phyloP scores from a whole-genome alignment of 2,888 invertebrate species.

The Furcula furcula region DNA sequence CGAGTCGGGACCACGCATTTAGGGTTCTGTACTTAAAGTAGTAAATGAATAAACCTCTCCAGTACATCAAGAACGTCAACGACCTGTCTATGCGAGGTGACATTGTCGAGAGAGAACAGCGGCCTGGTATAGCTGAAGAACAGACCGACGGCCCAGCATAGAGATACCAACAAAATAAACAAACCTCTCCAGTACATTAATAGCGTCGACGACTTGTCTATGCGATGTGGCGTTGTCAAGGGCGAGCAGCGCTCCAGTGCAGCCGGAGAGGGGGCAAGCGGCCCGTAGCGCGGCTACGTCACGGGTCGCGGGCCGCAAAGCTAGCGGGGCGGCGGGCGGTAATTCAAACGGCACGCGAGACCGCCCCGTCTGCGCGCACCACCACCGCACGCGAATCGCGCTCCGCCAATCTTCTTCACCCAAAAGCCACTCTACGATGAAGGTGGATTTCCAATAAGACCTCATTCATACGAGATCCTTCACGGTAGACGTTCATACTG shows the following conservation, averaged over 20 bases:
- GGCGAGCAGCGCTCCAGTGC: conserved; percentile 75
- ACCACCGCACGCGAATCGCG: conserved; percentile 62
- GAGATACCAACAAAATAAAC: conserved; percentile 2
- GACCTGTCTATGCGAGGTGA: too few species aligned
- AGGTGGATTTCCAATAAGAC: too few species aligned
- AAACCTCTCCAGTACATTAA: conserved; percentile 82
- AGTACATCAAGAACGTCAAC: too few species aligned
- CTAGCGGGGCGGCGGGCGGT: conserved; percentile 45
- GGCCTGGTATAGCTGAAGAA: too few species aligned
- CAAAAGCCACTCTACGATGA: conserved; percentile 65
- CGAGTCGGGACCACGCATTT: too few species aligned
- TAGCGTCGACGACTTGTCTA: conserved; percentile 75
- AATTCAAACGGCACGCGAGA: conserved; percentile 35
- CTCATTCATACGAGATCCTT: too few species aligned
- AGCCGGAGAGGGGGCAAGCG: conserved; percentile 76
- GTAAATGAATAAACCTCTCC: too few species aligned
- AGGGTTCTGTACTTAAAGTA: too few species aligned
- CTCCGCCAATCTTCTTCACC: conserved; percentile 58
- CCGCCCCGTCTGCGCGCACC: conserved; percentile 48
- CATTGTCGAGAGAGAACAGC: too few species aligned
- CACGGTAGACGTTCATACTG: too few species aligned
- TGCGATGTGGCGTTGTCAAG: conserved; percentile 85
- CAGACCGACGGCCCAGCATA: too few species aligned
- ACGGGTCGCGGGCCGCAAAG: conserved; percentile 42
- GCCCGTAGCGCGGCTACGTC: conserved; percentile 76